Percentiles rank a stretch among this genome's conserved stretches.
Evolutionary conservation across 2,797 vertebrate genomes (phyloP).

Genomic region (Diceros bicornis): DNA sequence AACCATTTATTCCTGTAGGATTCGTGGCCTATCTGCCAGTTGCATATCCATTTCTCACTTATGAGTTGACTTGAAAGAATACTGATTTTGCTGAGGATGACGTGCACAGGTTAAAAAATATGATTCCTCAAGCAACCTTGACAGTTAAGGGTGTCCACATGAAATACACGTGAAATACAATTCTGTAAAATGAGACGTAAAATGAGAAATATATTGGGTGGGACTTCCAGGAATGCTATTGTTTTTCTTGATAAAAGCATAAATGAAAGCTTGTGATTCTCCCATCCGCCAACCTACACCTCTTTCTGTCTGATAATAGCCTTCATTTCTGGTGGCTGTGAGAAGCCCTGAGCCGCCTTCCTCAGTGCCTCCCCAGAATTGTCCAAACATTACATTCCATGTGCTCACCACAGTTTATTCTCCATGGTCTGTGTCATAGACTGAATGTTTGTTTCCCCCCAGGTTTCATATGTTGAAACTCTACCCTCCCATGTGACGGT

Average conservation of each 20-base stretch:
- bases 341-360: neutral
- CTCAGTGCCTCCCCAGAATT: neutral
- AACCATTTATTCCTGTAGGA: neutral
- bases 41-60: neutral
- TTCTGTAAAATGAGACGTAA: neutral
- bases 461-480: neutral
- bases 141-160: neutral
- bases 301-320: neutral
- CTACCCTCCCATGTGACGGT: no score
- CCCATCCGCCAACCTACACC: neutral
- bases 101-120: neutral
- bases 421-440: neutral
- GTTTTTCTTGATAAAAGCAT: neutral
- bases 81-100: neutral
- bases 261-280: neutral
- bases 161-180: neutral
- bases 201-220: neutral
- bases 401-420: neutral
- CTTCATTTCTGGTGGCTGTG: neutral
- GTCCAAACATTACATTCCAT: neutral
- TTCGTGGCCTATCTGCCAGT: neutral
- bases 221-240: neutral
- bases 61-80: neutral
- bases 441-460: neutral
- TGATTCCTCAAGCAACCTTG: neutral